Percentiles rank a stretch among this genome's conserved stretches.
Conservation (phyloP, 2,888 invertebrate genomes). For the Drosophila tripunctata region DNA sequence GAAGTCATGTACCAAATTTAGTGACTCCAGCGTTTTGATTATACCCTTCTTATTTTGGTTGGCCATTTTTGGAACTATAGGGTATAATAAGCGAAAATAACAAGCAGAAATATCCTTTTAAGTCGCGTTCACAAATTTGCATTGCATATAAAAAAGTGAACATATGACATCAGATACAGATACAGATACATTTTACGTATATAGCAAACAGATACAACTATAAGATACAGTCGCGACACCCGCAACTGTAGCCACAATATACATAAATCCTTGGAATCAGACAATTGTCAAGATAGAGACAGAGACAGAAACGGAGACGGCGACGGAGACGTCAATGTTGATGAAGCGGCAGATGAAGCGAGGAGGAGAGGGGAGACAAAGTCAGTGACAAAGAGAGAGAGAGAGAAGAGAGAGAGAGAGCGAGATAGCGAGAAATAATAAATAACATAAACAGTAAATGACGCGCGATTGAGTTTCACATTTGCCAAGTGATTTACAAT, state of each 20-base stretch:
- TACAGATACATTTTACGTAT: neutral
- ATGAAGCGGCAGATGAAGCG: neutral
- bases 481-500: conserved; percentile 80
- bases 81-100: conserved; percentile 43
- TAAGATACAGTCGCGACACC: conserved; percentile 41
- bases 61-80: conserved; percentile 32
- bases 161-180: too few relatives aligned
- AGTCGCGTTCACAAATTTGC: conserved; percentile 66
- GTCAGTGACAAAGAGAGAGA: neutral
- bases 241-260: conserved; percentile 57
- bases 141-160: conserved; percentile 37
- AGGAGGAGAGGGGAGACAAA: too few relatives aligned
- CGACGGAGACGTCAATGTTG: neutral
- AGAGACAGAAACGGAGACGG: too few relatives aligned
- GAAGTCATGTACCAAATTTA: too few relatives aligned
- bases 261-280: conserved; percentile 73
- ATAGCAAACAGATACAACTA: neutral
- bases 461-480: conserved; percentile 80
- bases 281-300: conserved; percentile 31
- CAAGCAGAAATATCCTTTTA: conserved; percentile 68
- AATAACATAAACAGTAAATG: conserved; percentile 76
- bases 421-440: conserved; percentile 66
- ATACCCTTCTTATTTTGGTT: conserved; percentile 29
- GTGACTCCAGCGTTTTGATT: neutral
- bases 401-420: neutral